Base-by-base conservation (phyloP, 2,113 vertebrate genomes). In the Atherinomorus stipes region DNA sequence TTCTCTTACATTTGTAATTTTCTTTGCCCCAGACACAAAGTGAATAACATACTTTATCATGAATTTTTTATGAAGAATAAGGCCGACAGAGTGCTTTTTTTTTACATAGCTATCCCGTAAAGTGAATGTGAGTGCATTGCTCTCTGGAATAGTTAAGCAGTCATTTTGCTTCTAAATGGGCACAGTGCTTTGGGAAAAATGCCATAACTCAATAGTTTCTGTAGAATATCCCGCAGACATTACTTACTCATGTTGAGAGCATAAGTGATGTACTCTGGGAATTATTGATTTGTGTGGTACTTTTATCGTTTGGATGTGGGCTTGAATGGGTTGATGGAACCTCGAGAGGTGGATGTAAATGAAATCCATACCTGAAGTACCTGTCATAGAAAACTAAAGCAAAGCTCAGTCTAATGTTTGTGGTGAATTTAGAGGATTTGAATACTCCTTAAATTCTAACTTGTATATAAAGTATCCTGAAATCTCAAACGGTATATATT, bases 131-230 rank as follows among this genome's bases (percentile, higher is more conserved):
- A 70, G 65, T 23, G 57, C n/a, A 4, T n/a, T 34, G 51, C 59
- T 70, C 56, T 61, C 38, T 71, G 73, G 64, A 83, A 77, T 67
- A 61, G 45, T 52, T 59, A 70, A 76, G 31, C 38, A 75, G 71
- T 52, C 49, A 26, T 62, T 79, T 61, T 76, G 52, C 63, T 72
- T 69, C 45, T 76, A 72, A 69, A 72, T 40, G 26, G 62, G 56
- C 72, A 26, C 12, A 11, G 22, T 8, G 45, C 34, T 74, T 21
- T 45, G 44, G 60, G 49, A 64, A 64, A 62, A 44, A 70, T 21
- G 62, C 61, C 38, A 37, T 42, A 54, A 62, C 62, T 34, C 12
- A 49, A 50, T 22, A 26, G 72, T n/a, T 13, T 68, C 12, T 22
- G 45, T 12, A 11, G 64, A 44, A 25, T 50, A 51, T 68, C 61